phyloP scores from a whole-genome alignment of 1,140 invertebrate species.

The Lanistes nyassanus region DNA sequence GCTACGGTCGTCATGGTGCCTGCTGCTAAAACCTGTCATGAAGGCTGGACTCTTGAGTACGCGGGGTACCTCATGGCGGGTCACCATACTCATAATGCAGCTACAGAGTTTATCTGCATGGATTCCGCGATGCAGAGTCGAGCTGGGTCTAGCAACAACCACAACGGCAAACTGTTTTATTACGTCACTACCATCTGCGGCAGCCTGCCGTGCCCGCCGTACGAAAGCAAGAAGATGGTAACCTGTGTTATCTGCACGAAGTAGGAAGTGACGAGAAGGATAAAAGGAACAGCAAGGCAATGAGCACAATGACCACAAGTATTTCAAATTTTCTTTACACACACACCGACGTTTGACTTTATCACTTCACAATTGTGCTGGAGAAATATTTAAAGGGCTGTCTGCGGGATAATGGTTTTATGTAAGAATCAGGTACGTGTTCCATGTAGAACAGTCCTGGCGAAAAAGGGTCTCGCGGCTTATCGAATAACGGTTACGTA shows the following conservation, averaged over 20 bases:
- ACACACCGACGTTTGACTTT: no score
- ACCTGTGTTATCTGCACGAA: conserved; percentile 46
- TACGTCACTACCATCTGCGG: conserved; percentile 32
- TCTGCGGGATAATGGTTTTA: no score
- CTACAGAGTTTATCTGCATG: conserved; percentile 37
- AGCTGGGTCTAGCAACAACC: conserved; percentile 3
- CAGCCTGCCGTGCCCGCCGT: conserved; percentile 38
- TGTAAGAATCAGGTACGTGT: no score
- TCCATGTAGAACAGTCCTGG: no score
- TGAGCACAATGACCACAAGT: no score
- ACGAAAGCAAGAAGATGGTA: conserved; percentile 32
- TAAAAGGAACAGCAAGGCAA: no score
- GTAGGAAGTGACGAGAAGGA: no score
- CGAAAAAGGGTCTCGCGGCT: no score
- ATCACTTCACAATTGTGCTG: no score
- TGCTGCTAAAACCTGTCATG: conserved; percentile 27
- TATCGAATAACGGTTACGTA: no score
- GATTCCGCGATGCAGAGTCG: conserved; percentile 30
- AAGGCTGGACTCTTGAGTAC: conserved; percentile 36
- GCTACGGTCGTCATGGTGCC: conserved; percentile 34
- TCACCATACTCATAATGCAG: conserved; percentile 2
- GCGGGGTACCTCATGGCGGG: conserved; percentile 36
- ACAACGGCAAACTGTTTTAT: conserved; percentile 43
- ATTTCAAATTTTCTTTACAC: no score
- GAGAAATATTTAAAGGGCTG: no score